Base-by-base conservation (phyloP, 2,888 invertebrate genomes). In the Limnephilus rhombicus region DNA sequence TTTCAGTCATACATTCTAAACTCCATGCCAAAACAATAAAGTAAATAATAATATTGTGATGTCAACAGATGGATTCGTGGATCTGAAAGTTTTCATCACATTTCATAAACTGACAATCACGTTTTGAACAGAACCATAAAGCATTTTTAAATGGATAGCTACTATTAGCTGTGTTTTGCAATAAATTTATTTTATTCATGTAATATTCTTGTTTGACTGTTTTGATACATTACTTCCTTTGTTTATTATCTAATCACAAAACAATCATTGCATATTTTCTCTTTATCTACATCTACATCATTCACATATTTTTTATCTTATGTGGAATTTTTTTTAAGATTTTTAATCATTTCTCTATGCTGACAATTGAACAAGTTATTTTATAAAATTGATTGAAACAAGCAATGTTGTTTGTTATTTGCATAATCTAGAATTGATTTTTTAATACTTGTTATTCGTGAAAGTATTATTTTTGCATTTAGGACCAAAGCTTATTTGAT, bases 391-490 rank as follows among this genome's bases (percentile, higher is more conserved):
- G 29, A 82, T 83, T 31, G 29, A 83, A 37, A 83, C 34, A 83
- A 86, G 49, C 31, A 82, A 82, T 12, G n/a, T 31, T 18, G 49
- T 86, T 86, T 49, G 49, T 49, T 53, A 53, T 49, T 86, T 86
- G n/a, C 24, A 49, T 86, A 29, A n/a, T 86, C 15, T 86, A 49
- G 49, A 80, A 53, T 91, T 81, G 86, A 49, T 13, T 87, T 34
- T 90, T 41, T 82, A 91, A 81, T 91, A 91, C 85, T 90, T 87
- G 86, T 91, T 83, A 87, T 49, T 91, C 45, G 80, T 91, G 68
- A 87, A 92, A 92, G 92, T 92, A 92, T 92, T 92, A 92, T 86
- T 90, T 92, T 89, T 92, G 92, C 92, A 92, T 92, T 92, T 92
- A 92, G 90, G 90, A 92, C 92, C 92, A 92, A 92, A 92, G 90